Percentiles rank a stretch among this genome's conserved stretches.
Conservation (phyloP, 2,113 vertebrate genomes). For the Chionis minor region DNA sequence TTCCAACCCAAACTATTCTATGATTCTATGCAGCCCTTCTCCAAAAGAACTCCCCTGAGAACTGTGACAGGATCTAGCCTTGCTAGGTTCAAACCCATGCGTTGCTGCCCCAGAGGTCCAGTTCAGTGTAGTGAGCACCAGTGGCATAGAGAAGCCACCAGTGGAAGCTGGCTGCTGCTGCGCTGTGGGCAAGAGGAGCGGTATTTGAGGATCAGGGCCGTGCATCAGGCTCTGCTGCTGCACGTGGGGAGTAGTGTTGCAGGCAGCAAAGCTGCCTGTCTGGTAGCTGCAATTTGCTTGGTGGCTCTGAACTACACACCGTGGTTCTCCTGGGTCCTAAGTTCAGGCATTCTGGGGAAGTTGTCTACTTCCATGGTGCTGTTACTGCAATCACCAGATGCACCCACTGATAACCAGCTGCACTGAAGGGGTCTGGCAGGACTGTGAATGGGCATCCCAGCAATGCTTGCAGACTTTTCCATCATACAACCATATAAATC, state of each 20-base stretch:
- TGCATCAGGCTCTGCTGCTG: not conserved
- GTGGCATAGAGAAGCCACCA: accelerated
- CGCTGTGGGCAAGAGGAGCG: not conserved
- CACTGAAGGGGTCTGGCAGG: not conserved
- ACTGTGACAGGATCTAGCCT: not conserved
- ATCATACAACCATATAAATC: not conserved
- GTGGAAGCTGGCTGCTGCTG: not conserved
- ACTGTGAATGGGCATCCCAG: not conserved
- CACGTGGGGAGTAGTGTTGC: not conserved
- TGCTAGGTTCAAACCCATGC: not conserved
- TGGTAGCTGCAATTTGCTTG: not conserved
- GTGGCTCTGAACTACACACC: not conserved
- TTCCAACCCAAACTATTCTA: not conserved
- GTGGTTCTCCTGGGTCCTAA: not conserved
- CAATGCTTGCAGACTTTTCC: not conserved
- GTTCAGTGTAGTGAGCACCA: not conserved
- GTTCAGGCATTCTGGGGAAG: not conserved
- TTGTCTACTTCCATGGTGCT: not conserved
- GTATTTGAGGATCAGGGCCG: not conserved
- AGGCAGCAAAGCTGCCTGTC: not conserved
- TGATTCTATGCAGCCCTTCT: not conserved
- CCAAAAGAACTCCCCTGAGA: not conserved
- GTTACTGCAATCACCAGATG: not conserved
- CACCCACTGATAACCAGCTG: not conserved
- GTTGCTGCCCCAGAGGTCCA: not conserved